Evolutionary conservation across 1,140 invertebrate species (phyloP), one percentile per base, ranked within the genome.

Genomic region (Drosophila navojoa): DNA sequence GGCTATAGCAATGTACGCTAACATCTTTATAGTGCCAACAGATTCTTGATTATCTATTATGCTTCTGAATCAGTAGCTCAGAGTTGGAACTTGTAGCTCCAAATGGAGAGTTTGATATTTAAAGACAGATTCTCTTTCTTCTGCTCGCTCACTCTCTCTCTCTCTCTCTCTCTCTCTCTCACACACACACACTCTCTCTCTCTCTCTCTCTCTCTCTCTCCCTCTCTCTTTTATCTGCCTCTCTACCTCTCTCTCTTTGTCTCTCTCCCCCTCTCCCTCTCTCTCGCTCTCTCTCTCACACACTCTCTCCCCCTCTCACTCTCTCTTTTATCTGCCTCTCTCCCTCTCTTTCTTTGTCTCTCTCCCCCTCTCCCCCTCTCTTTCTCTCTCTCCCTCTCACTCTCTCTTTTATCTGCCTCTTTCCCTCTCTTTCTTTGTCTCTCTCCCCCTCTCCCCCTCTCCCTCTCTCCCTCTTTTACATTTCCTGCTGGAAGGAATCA

Each of bases 401-500:
- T n/a, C n/a, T n/a, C n/a, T n/a, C n/a, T n/a, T n/a, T n/a, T n/a
- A n/a, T n/a, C n/a, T n/a, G n/a, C n/a, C n/a, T n/a, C n/a, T n/a
- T n/a, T n/a, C n/a, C n/a, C n/a, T n/a, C n/a, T n/a, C n/a, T n/a
- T n/a, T n/a, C n/a, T n/a, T n/a, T n/a, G n/a, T n/a, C n/a, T n/a
- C n/a, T n/a, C n/a, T n/a, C 47, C 19, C 11, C 59, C 5, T 16
- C 22, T n/a, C 35, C 19, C 16, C 32, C 7, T 38, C 13, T 57
- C 19, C 10, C 29, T 59, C 27, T 49, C 45, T 4, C 45, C 22
- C 13, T 15, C 15, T 27, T 4, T 55, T 5, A 44, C n/a, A 16
- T 27, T 27, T n/a, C n/a, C n/a, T n/a, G n/a, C n/a, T n/a, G n/a
- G n/a, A 73, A 61, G 50, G 11, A 68, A 57, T 73, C 49, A 61